Conservation (phyloP, 1,140 invertebrate genomes). For the Dreissena polymorpha region DNA sequence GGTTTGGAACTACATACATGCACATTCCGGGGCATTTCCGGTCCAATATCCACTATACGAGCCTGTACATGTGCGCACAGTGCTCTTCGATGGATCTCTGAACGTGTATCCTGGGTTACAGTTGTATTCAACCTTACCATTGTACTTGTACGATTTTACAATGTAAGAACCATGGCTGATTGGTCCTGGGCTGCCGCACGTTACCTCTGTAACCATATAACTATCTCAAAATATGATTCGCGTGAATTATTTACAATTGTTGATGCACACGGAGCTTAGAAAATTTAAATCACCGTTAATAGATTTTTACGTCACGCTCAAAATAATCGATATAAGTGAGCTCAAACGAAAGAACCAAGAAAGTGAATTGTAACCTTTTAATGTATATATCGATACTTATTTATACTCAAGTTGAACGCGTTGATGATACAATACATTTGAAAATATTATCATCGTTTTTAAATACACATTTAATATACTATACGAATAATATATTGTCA, state of each 20-base stretch:
- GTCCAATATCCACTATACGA: constrained; percentile 21
- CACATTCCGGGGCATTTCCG: constrained; percentile 1
- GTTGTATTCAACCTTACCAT: not conserved
- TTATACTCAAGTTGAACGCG: no score
- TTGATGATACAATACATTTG: no score
- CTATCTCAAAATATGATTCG: no score
- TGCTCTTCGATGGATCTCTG: not conserved
- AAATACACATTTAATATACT: not conserved
- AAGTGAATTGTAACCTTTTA: no score
- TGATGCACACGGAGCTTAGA: no score
- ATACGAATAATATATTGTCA: not conserved
- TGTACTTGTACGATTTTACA: not conserved
- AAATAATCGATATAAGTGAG: not conserved
- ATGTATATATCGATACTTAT: no score
- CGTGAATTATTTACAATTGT: not conserved
- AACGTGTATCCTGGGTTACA: constrained; percentile 19
- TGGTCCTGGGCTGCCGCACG: constrained; percentile 1
- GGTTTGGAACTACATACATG: constrained; percentile 8
- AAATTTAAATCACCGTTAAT: not conserved
- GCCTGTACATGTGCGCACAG: not conserved
- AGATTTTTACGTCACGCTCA: not conserved
- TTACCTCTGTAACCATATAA: not conserved
- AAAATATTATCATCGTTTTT: not conserved
- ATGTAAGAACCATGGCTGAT: constrained; percentile 3
- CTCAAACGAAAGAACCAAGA: no score